These are phyloP conservation scores for Bimastos eiseni DNA, from an alignment of 2,888 invertebrate species.

Conservation along the genomic window DNA sequence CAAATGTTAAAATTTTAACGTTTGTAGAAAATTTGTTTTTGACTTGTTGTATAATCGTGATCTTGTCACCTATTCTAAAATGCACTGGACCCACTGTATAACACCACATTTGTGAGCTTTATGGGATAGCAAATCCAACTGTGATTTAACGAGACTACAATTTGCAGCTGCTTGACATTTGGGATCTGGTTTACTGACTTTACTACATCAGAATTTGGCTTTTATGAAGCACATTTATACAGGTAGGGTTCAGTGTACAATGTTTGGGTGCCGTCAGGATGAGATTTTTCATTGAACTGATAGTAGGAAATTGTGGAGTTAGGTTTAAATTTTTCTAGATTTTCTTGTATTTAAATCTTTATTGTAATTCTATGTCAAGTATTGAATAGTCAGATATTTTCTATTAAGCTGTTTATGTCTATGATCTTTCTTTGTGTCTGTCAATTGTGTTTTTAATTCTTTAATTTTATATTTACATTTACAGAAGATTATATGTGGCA, in stretches of 20 bases:
- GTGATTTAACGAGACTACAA: background rate
- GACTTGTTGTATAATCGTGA: background rate
- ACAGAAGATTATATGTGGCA: background rate
- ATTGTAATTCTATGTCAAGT: background rate
- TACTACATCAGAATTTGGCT: background rate
- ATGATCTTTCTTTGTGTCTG: background rate
- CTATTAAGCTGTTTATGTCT: background rate
- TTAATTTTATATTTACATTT: background rate
- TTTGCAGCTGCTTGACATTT: background rate
- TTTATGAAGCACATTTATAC: background rate
- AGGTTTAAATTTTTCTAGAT: conserved; percentile 2
- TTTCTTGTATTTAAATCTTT: conserved; percentile 3
- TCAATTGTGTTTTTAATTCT: background rate
- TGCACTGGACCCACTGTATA: background rate
- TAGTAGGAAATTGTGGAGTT: background rate
- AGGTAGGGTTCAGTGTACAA: background rate
- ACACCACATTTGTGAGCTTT: background rate
- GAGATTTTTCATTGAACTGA: background rate
- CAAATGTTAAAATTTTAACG: background rate
- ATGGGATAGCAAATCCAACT: background rate
- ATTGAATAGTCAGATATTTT: conserved; percentile 6
- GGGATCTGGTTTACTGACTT: background rate
- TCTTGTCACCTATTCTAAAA: background rate
- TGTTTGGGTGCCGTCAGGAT: background rate
- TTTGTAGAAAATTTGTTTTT: background rate